These are phyloP conservation scores for Protonemura montana DNA, from an alignment of 2,888 invertebrate species.

Conservation along the genomic window DNA sequence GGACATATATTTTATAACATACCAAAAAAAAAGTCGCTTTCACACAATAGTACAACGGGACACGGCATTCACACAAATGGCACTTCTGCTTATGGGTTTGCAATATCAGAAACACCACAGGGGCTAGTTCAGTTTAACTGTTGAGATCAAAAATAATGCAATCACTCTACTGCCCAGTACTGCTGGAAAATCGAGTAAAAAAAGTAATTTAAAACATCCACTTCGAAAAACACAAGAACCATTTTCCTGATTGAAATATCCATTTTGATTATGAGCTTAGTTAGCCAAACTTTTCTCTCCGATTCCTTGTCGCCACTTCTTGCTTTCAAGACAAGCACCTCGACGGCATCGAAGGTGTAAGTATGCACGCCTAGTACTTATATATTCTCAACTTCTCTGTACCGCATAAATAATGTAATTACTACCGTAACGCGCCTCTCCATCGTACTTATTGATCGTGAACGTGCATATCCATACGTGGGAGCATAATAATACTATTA, in stretches of 20 bases:
- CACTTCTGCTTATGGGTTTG: neutral
- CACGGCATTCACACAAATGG: neutral
- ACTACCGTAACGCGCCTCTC: neutral
- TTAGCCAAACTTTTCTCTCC: neutral
- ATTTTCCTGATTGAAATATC: neutral
- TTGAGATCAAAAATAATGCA: neutral
- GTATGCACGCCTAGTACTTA: slow-evolving; percentile 2
- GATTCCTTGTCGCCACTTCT: neutral
- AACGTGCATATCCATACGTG: slow-evolving; percentile 7
- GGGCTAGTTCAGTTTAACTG: neutral
- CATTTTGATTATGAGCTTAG: neutral
- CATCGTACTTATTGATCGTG: slow-evolving; percentile 3
- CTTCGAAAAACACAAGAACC: neutral
- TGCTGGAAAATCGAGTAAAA: neutral
- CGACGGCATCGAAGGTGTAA: neutral
- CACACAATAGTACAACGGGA: no score
- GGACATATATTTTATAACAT: neutral
- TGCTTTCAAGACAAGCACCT: slow-evolving; percentile 12
- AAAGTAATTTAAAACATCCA: neutral
- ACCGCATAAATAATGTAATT: slow-evolving; percentile 1
- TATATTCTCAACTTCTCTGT: neutral
- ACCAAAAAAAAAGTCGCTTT: neutral
- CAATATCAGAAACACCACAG: neutral
- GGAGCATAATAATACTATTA: slow-evolving; percentile 7
- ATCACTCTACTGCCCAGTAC: neutral